These are phyloP conservation scores for Synergus gifuensis DNA, from an alignment of 2,888 invertebrate genomes.

Conservation along the genomic window DNA sequence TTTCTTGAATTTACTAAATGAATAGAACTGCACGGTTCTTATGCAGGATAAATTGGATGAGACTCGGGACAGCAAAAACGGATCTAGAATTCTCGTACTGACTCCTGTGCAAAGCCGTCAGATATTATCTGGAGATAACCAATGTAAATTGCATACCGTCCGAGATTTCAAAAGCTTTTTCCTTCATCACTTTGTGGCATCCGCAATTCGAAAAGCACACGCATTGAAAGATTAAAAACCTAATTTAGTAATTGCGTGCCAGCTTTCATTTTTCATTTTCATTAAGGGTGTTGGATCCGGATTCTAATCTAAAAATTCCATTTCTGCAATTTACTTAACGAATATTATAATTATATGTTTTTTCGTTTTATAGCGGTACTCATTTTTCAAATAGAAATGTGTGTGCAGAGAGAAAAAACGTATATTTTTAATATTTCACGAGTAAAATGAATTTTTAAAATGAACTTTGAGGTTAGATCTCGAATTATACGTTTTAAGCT, in stretches of 20 bases:
- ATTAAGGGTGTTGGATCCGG: too few species aligned
- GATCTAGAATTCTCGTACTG: conserved; percentile 43
- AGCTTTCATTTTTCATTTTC: not conserved
- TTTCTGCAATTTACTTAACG: too few species aligned
- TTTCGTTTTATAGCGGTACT: too few species aligned
- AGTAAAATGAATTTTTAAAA: too few species aligned
- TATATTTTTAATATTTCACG: too few species aligned
- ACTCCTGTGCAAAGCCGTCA: conserved; percentile 36
- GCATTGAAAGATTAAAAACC: not conserved
- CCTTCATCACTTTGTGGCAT: not conserved
- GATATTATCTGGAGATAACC: conserved; percentile 45
- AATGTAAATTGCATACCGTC: conserved; percentile 45
- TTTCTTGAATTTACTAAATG: not conserved
- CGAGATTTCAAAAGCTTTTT: conserved; percentile 30
- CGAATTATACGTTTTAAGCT: too few species aligned
- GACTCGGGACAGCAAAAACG: conserved; percentile 14
- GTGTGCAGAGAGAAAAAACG: too few species aligned
- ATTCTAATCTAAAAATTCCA: too few species aligned
- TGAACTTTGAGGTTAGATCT: too few species aligned
- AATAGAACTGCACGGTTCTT: not conserved
- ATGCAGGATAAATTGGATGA: conserved; percentile 7
- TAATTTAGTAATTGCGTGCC: not conserved
- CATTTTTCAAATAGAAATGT: too few species aligned
- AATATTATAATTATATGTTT: too few species aligned
- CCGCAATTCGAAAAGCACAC: not conserved